These are phyloP conservation scores for Perithous albicinctus DNA, from an alignment of 2,888 invertebrate genomes.

Conservation along the genomic window DNA sequence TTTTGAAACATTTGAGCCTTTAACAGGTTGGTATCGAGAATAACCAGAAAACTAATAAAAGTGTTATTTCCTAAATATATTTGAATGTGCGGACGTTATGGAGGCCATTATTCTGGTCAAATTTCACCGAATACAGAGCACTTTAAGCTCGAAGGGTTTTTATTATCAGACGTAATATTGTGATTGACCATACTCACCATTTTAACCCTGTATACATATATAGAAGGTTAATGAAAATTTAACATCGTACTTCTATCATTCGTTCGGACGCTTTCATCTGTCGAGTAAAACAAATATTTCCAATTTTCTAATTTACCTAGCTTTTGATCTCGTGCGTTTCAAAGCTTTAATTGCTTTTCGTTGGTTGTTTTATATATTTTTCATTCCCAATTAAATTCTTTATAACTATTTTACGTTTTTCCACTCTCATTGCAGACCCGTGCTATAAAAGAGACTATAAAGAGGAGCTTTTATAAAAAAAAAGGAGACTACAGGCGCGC, in stretches of 20 bases:
- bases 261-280: neutral
- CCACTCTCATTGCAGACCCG: neutral
- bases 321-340: neutral
- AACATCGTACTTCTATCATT: neutral
- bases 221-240: neutral
- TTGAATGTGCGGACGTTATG: too few species aligned
- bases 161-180: neutral
- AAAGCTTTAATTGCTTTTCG: neutral
- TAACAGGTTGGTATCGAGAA: neutral
- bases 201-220: neutral
- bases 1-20: too few species aligned
- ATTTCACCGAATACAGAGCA: neutral
- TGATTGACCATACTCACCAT: neutral
- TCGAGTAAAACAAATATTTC: neutral
- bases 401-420: neutral
- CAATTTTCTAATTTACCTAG: neutral
- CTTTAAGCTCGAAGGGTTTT: neutral
- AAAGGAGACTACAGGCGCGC: neutral
- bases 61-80: neutral
- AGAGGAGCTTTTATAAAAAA: neutral
- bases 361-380: neutral
- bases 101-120: too few species aligned
- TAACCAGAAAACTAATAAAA: neutral
- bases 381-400: neutral
- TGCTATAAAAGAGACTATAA: too few species aligned